Evolutionary conservation across 2,113 vertebrate genomes (phyloP), one percentile per base, ranked within the genome.

Genomic region (Sakesphorus luctuosus): DNA sequence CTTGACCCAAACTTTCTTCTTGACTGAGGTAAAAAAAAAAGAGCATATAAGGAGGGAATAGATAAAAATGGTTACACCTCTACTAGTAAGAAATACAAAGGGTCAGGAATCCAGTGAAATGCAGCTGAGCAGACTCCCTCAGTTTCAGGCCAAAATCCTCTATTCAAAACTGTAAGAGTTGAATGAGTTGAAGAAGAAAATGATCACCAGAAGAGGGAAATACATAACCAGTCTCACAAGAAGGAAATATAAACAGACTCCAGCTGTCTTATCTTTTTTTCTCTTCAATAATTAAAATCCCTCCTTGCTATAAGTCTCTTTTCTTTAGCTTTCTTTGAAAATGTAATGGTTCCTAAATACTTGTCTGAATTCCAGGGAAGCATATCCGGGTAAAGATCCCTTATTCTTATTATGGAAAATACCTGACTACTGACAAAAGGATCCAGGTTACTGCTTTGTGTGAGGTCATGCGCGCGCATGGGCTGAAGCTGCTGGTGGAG

Each of bases 381-480:
- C 93, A 82, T 3, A 89, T 99, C 49, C 97, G 97, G 5, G 50
- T 99, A 62, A 56, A 80, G 79, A 98, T 99, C 63, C 96, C 98
- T 26, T 99, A 98, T 38, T 84, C 92, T 26, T 80, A 96, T 16
- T 99, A 99, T n/a, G 97, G 97, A 23, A 84, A 87, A 33, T 93
- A 96, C 21, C 97, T 99, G 96, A 91, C 97, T 5, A 94, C 97
- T 3, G 97, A 98, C 87, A 98, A 98, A 93, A 98, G 97, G 97
- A 98, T 99, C 89, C 98, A 98, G 49, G 67, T 99, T 10, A 98
- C 98, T 6, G 98, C 98, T 25, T 3, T 99, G 94, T 98, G 98
- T 88, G 94, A 97, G 47, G 95, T 98, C 84, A 46, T 88, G 69
- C 91, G 95, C 71, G 18, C 19, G 1, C 77, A 91, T 0, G 98